phyloP scores from a whole-genome alignment of 1,140 invertebrate genomes.

The Phocides pigmalion region DNA sequence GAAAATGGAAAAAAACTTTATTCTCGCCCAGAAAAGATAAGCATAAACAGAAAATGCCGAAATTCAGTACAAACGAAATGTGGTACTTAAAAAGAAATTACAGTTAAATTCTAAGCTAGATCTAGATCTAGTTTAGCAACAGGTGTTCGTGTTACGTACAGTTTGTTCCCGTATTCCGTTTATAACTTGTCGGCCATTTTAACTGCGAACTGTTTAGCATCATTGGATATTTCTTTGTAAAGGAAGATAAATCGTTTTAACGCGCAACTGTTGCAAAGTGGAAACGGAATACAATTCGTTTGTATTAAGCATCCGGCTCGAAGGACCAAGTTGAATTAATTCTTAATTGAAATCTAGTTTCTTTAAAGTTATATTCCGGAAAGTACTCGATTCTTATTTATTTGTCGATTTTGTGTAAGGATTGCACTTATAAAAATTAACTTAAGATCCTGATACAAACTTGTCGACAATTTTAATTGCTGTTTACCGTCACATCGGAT shows the following conservation, averaged over 20 bases:
- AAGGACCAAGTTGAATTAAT: constrained; percentile 15
- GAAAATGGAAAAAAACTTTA: too few species aligned
- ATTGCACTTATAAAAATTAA: too few species aligned
- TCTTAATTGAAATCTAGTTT: neutral
- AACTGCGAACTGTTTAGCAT: constrained; percentile 27
- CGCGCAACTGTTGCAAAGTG: constrained; percentile 13
- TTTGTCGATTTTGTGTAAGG: too few species aligned
- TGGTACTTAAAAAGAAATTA: constrained; percentile 21
- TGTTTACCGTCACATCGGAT: constrained; percentile 30
- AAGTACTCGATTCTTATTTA: too few species aligned
- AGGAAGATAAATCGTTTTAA: constrained; percentile 28
- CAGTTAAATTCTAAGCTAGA: constrained; percentile 29
- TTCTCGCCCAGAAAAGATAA: constrained; percentile 10
- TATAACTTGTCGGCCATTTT: constrained; percentile 37
- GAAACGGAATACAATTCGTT: constrained; percentile 4
- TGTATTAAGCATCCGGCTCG: constrained; percentile 12
- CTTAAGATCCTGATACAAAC: too few species aligned
- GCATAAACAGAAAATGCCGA: constrained; percentile 4
- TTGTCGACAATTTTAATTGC: constrained; percentile 33
- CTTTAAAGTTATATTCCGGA: too few species aligned
- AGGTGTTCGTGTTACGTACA: constrained; percentile 42
- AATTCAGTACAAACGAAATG: constrained; percentile 11
- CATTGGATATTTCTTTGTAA: constrained; percentile 29
- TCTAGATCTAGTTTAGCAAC: constrained; percentile 36
- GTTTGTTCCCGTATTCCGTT: constrained; percentile 43